These are phyloP conservation scores for Struthidea cinerea DNA, from an alignment of 2,113 vertebrate genomes.

Conservation along the genomic window DNA sequence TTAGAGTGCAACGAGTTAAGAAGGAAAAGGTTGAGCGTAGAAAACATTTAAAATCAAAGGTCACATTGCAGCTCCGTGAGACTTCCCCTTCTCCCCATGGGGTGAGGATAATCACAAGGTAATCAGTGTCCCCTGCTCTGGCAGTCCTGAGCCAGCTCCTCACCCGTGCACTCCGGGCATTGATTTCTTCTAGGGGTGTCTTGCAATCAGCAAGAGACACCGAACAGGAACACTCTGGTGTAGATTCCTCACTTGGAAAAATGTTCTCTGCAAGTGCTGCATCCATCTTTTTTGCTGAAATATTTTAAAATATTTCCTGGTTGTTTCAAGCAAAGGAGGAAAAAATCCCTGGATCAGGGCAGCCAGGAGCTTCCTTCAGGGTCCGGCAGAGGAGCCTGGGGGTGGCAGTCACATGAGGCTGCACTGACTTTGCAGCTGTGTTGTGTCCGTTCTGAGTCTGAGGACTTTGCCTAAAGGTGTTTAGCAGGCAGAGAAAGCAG, in stretches of 20 bases:
- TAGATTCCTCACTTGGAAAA: not conserved
- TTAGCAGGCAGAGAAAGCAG: not conserved
- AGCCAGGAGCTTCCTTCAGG: not conserved
- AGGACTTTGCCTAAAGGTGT: not conserved
- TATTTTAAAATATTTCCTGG: not conserved
- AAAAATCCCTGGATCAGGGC: not conserved
- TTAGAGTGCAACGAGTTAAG: not conserved
- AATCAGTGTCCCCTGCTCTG: not conserved
- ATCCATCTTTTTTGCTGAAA: not conserved
- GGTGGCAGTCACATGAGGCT: not conserved
- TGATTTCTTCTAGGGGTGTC: not conserved
- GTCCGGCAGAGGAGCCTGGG: not conserved
- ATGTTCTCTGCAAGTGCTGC: not conserved
- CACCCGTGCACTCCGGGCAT: not conserved
- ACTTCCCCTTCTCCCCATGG: not conserved
- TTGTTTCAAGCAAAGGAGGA: not conserved
- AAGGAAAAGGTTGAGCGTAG: not conserved
- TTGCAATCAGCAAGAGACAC: not conserved
- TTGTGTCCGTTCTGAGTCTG: not conserved
- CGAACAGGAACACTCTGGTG: not conserved
- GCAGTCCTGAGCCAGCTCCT: not conserved
- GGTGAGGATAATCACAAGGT: not conserved
- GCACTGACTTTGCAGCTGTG: accelerated
- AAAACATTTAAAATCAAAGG: not conserved
- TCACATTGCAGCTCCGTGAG: not conserved